phyloP scores from a whole-genome alignment of 2,113 vertebrate genomes.

The Sinocyclocheilus grahami region DNA sequence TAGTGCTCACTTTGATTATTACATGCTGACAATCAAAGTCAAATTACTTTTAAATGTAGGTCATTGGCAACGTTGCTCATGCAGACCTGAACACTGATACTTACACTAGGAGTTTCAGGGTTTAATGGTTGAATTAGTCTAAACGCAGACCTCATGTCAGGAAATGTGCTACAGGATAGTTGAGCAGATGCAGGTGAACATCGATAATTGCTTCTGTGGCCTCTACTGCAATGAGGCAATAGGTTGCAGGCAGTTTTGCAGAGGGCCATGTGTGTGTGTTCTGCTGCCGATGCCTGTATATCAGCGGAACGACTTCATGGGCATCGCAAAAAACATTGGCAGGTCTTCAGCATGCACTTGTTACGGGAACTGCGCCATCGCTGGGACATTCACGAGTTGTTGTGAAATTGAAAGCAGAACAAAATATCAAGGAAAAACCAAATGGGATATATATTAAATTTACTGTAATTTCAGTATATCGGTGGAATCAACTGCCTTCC shows the following conservation, averaged over 20 bases:
- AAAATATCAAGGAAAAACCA: background rate
- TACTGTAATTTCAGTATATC: constrained; percentile 14
- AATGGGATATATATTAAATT: background rate
- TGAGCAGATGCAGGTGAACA: background rate
- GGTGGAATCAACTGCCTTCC: background rate
- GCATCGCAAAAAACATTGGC: constrained; percentile 32
- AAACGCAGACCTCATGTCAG: background rate
- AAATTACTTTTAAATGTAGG: background rate
- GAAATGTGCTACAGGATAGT: background rate
- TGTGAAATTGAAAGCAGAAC: background rate
- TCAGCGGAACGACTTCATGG: constrained; percentile 33
- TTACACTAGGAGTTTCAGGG: background rate
- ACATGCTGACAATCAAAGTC: background rate
- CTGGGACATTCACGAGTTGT: constrained; percentile 4
- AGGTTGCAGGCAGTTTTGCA: constrained; percentile 1
- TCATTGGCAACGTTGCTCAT: background rate
- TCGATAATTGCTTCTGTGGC: background rate
- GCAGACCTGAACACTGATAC: background rate
- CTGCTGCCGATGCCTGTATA: constrained; percentile 11
- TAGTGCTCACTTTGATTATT: background rate
- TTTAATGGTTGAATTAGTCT: background rate
- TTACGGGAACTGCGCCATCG: constrained; percentile 30
- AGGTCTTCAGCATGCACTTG: constrained; percentile 22
- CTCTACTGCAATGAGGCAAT: constrained; percentile 20
- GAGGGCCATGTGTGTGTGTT: constrained; percentile 4